A percentile compares a stretch with the other conserved stretches of the same genome.
These are phyloP conservation scores for Rhinella marina DNA, from an alignment of 2,797 vertebrate genomes.

Conservation along the genomic window DNA sequence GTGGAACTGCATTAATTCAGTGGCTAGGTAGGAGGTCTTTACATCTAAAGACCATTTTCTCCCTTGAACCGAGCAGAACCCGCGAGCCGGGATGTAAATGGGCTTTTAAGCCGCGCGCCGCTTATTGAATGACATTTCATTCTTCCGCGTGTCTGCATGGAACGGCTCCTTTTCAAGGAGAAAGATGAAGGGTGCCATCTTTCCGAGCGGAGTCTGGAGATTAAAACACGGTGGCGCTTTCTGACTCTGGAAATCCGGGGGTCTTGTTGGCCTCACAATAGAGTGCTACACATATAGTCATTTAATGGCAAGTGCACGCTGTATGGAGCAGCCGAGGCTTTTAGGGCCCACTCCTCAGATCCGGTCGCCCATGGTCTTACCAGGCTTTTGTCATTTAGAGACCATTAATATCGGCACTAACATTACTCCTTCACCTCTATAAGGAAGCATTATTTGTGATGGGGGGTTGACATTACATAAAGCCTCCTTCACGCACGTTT, in stretches of 20 bases:
- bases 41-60: constrained; percentile 27
- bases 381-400: too few relatives aligned
- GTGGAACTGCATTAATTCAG: constrained; percentile 25
- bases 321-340: neutral
- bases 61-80: constrained; percentile 41
- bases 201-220: constrained; percentile 17
- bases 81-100: constrained; percentile 34
- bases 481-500: too few relatives aligned
- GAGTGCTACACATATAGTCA: neutral
- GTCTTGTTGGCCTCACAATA: constrained; percentile 13
- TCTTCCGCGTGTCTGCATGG: constrained; percentile 1
- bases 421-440: too few relatives aligned
- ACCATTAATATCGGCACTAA: too few relatives aligned
- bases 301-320: constrained; percentile 19
- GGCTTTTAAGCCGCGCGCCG: constrained; percentile 43
- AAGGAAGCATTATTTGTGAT: too few relatives aligned
- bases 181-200: constrained; percentile 45
- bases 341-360: neutral
- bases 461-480: too few relatives aligned
- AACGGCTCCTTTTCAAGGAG: constrained; percentile 39
- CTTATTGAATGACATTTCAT: constrained; percentile 44
- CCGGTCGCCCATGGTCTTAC: neutral
- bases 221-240: neutral
- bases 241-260: neutral
- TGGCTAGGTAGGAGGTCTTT: constrained; percentile 41